Conservation (phyloP, 2,113 vertebrate species). For the Paradoxurus hermaphroditus region DNA sequence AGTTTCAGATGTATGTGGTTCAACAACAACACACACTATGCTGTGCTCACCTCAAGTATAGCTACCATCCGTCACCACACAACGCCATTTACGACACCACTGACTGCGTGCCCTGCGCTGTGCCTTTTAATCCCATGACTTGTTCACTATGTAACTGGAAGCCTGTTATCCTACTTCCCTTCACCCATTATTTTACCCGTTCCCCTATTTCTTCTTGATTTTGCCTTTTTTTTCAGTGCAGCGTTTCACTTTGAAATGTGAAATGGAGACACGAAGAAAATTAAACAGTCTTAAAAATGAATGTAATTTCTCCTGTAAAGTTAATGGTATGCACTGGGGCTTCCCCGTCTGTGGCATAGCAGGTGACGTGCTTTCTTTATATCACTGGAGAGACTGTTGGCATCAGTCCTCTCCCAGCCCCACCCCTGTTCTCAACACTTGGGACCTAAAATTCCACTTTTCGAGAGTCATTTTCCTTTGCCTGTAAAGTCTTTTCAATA, state of each 20-base stretch:
- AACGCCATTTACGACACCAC: background rate
- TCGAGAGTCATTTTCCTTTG: background rate
- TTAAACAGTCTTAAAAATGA: background rate
- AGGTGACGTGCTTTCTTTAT: background rate
- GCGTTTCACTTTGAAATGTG: slow-evolving; percentile 3
- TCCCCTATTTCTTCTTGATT: background rate
- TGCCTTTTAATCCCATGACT: background rate
- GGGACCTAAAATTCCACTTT: background rate
- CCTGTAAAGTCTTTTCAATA: background rate
- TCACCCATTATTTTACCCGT: background rate
- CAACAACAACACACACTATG: background rate
- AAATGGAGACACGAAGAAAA: background rate
- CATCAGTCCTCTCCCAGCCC: background rate
- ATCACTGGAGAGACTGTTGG: too few relatives aligned
- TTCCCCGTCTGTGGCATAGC: background rate
- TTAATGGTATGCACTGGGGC: background rate
- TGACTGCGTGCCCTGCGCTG: background rate
- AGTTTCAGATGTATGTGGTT: background rate
- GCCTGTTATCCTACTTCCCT: too few relatives aligned
- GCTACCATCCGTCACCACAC: background rate
- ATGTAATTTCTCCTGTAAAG: background rate
- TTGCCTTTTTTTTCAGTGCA: background rate
- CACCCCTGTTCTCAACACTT: background rate
- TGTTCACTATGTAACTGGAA: background rate
- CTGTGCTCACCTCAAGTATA: background rate